A percentile compares a stretch with the other conserved stretches of the same genome.
Conservation (phyloP, 2,797 vertebrate genomes). For the Myoxocephalus aenaeus region DNA sequence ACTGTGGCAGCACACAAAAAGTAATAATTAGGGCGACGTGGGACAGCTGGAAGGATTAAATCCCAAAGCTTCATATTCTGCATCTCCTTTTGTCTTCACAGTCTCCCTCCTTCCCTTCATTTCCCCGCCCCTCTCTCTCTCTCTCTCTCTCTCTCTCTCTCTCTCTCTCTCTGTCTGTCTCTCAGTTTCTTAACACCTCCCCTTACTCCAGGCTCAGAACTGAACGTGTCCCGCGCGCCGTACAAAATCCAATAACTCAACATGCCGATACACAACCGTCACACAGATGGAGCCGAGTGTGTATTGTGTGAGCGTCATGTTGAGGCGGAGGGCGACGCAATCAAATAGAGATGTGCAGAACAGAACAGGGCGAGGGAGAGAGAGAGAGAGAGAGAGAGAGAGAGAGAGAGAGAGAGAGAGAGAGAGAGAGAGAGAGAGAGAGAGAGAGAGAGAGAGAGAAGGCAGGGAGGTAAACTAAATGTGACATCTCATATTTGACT, state of each 20-base stretch:
- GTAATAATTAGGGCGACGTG: slow-evolving; percentile 16
- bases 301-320: slow-evolving; percentile 51
- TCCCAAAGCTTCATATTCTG: background rate
- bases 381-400: background rate
- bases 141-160: too few species aligned
- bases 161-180: slow-evolving; percentile 16
- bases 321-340: slow-evolving; percentile 54
- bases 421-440: slow-evolving; percentile 12
- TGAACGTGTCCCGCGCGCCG: slow-evolving; percentile 45
- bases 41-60: slow-evolving; percentile 21
- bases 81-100: slow-evolving; percentile 18
- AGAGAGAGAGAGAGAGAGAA: slow-evolving; percentile 37
- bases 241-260: slow-evolving; percentile 70
- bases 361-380: slow-evolving; percentile 33
- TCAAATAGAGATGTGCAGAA: slow-evolving; percentile 67
- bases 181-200: slow-evolving; percentile 52
- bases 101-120: background rate
- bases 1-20: background rate
- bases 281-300: slow-evolving; percentile 47
- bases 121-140: slow-evolving; percentile 4
- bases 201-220: slow-evolving; percentile 49
- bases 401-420: background rate
- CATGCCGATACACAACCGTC: slow-evolving; percentile 56
- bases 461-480: slow-evolving; percentile 78
- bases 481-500: slow-evolving; percentile 83